These are phyloP conservation scores for fruit fly (Drosophila melanogaster) DNA, from an alignment of 1,140 invertebrate species.

Conservation along the genomic window Release_6_plus_ISO1_MT NT_037436.4:3415501-3416000, in stretches of 20 bases:
- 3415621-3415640: conserved; percentile 42
- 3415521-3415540: conserved; percentile 29
- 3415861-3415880: conserved; percentile 25
- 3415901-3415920: conserved; percentile 67
- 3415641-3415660: conserved; percentile 36
- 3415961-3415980: conserved; percentile 44
- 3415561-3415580: conserved; percentile 66
- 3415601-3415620: conserved; percentile 38
- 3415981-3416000: conserved; percentile 38
- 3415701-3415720: conserved; percentile 21
- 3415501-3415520: background rate
- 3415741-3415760: conserved; percentile 43
- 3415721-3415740: conserved; percentile 61
- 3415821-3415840: no score
- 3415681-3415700: conserved; percentile 14
- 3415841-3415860: no score
- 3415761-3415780: conserved; percentile 79
- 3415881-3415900: conserved; percentile 42
- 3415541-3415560: conserved; percentile 55
- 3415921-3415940: conserved; percentile 46
- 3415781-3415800: conserved; percentile 20
- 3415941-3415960: conserved; percentile 28
- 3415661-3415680: conserved; percentile 41
- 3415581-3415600: conserved; percentile 13
- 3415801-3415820: conserved; percentile 26